Percentiles rank a stretch among this genome's conserved stretches.
Conservation (phyloP, 2,797 vertebrate species). For the Coracias cyanogaster region DNA sequence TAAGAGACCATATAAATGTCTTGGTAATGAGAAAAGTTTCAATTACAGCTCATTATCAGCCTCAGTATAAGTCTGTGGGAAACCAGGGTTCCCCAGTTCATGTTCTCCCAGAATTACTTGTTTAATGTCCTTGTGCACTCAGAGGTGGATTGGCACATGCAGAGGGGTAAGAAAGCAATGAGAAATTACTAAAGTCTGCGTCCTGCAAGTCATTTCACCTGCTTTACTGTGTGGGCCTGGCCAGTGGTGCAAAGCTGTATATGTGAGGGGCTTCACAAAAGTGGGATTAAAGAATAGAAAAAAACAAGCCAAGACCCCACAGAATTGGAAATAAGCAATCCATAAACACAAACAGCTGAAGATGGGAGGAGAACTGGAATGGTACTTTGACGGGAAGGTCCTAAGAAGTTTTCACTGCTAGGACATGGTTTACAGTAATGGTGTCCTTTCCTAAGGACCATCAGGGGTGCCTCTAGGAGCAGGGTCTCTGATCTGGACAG, state of each 20-base stretch:
- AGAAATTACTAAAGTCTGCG: neutral
- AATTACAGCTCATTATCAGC: constrained; percentile 59
- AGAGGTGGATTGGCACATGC: neutral
- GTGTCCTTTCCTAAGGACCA: neutral
- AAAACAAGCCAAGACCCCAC: neutral
- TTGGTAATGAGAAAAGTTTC: constrained; percentile 59
- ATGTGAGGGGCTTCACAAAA: neutral
- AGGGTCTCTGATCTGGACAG: neutral
- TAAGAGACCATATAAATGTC: constrained; percentile 51
- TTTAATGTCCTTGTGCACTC: neutral
- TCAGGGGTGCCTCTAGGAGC: neutral
- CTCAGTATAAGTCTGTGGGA: constrained; percentile 1
- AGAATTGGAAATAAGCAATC: neutral
- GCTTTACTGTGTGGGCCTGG: neutral
- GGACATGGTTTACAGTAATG: neutral
- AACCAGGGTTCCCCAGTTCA: neutral
- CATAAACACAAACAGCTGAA: neutral
- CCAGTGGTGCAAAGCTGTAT: neutral
- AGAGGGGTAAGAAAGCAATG: neutral
- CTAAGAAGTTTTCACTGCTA: neutral
- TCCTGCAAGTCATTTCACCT: neutral
- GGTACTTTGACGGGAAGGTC: neutral
- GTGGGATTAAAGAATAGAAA: neutral
- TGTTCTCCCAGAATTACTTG: constrained; percentile 7
- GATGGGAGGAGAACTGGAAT: neutral